Evolutionary conservation across 53 echinoderm and acorn worm genomes (phyloP).

Genomic region (Echinometra lucunter): DNA sequence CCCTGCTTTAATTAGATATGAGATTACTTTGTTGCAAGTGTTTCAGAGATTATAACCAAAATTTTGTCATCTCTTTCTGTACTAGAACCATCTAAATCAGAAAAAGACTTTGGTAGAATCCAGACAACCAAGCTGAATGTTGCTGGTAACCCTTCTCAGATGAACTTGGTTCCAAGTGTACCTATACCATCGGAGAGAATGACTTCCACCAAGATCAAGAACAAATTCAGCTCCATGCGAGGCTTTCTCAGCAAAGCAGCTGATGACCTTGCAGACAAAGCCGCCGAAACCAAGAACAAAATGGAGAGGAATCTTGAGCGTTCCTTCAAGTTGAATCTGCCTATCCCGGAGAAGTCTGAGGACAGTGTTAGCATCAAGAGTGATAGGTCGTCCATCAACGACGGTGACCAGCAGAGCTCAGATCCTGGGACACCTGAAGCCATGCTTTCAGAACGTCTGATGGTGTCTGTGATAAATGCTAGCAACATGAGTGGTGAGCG

Average conservation of each 20-base stretch:
- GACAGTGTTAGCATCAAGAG: conserved; percentile 62
- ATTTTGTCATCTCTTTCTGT: conserved; percentile 10
- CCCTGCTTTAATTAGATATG: not conserved
- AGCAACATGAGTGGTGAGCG: conserved; percentile 59
- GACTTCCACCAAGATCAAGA: conserved; percentile 50
- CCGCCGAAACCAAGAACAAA: conserved; percentile 77
- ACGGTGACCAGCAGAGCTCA: not conserved
- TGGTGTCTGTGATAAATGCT: conserved; percentile 50
- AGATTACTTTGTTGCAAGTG: not conserved
- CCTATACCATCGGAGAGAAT: conserved; percentile 30
- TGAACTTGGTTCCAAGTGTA: conserved; percentile 25
- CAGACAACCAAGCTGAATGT: conserved; percentile 28
- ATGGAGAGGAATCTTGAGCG: conserved; percentile 72
- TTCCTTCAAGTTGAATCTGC: conserved; percentile 72
- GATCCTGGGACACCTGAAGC: conserved; percentile 62
- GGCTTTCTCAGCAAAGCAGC: conserved; percentile 87
- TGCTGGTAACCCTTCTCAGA: conserved; percentile 28
- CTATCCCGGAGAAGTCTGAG: conserved; percentile 36
- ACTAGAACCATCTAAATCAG: conserved; percentile 60
- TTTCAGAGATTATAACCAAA: not conserved
- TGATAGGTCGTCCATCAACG: conserved; percentile 56
- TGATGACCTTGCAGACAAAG: conserved; percentile 82
- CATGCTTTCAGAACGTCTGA: conserved; percentile 18
- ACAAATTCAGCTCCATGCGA: conserved; percentile 68
- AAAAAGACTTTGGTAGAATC: conserved; percentile 52